A percentile compares a stretch with the other conserved stretches of the same genome.
Conservation (phyloP, 1,140 invertebrate species). For the Ruditapes philippinarum region DNA sequence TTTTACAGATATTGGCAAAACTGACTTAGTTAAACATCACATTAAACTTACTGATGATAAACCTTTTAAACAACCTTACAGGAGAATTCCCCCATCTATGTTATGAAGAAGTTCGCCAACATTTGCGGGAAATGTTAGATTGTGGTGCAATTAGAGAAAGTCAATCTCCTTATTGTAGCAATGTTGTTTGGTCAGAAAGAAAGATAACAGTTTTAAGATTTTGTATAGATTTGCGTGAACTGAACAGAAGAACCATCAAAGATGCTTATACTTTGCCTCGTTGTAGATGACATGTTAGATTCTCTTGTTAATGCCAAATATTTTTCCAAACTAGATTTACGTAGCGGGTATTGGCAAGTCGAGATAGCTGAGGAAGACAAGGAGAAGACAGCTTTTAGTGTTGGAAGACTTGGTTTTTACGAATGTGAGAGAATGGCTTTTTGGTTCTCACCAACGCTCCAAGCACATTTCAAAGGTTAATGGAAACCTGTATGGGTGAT, state of each 20-base stretch:
- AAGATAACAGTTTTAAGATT: slow-evolving; percentile 5
- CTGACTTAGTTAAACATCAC: slow-evolving; percentile 44
- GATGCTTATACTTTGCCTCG: slow-evolving; percentile 6
- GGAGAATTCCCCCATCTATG: slow-evolving; percentile 34
- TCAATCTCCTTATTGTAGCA: slow-evolving; percentile 12
- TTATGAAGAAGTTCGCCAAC: slow-evolving; percentile 52
- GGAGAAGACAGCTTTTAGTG: not conserved
- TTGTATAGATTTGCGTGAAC: slow-evolving; percentile 25
- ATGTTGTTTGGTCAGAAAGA: slow-evolving; percentile 11
- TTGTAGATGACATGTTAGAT: slow-evolving; percentile 35
- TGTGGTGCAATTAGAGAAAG: not conserved
- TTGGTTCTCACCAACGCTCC: not conserved
- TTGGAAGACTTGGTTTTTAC: not conserved
- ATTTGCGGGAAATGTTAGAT: slow-evolving; percentile 32
- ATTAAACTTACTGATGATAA: too few relatives aligned
- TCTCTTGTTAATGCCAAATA: not conserved
- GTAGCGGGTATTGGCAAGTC: slow-evolving; percentile 11
- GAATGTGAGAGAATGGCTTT: not conserved
- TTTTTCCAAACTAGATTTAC: slow-evolving; percentile 26
- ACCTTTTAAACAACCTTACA: slow-evolving; percentile 33
- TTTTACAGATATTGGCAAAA: slow-evolving; percentile 22
- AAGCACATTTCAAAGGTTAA: slow-evolving; percentile 19
- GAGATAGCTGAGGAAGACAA: not conserved
- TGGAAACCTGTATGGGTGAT: slow-evolving; percentile 31
- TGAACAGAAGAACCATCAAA: not conserved